Conservation (phyloP, 2,888 invertebrate species). For the Thereva unica region DNA sequence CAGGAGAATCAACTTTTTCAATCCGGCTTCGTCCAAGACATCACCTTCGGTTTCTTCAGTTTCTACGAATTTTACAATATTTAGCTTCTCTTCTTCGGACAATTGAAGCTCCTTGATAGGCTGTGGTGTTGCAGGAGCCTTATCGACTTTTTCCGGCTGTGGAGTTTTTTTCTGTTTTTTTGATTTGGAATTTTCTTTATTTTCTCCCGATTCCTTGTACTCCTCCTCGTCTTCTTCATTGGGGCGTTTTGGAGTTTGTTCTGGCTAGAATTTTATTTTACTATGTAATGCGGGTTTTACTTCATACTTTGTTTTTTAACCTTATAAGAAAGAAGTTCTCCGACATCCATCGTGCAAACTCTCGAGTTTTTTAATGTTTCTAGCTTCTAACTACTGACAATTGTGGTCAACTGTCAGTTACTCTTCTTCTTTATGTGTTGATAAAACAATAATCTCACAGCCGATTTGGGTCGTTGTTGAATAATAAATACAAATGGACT, state of each 20-base stretch:
- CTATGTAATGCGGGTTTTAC: neutral
- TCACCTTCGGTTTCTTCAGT: constrained; percentile 83
- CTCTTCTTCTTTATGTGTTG: no score
- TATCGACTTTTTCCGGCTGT: constrained; percentile 61
- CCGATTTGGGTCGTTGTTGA: no score
- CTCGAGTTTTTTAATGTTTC: no score
- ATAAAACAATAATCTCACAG: no score
- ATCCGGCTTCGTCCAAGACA: constrained; percentile 80
- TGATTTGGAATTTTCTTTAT: constrained; percentile 61
- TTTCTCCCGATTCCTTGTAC: constrained; percentile 60
- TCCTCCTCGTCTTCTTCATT: constrained; percentile 66
- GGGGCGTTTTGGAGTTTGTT: constrained; percentile 76
- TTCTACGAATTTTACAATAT: constrained; percentile 82
- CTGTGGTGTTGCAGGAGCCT: neutral
- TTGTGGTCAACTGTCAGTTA: no score
- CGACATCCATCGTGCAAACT: constrained; percentile 61
- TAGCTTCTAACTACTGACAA: no score
- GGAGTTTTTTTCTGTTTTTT: constrained; percentile 67
- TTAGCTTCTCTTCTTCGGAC: constrained; percentile 75
- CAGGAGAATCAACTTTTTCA: constrained; percentile 86
- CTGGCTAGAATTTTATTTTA: constrained; percentile 65
- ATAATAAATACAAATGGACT: no score
- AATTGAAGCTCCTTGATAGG: constrained; percentile 67
- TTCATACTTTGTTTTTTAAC: constrained; percentile 47
- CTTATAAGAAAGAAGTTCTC: constrained; percentile 64